These are phyloP conservation scores for Cydia pomonella DNA, from an alignment of 1,140 invertebrate genomes.

Conservation along the genomic window DNA sequence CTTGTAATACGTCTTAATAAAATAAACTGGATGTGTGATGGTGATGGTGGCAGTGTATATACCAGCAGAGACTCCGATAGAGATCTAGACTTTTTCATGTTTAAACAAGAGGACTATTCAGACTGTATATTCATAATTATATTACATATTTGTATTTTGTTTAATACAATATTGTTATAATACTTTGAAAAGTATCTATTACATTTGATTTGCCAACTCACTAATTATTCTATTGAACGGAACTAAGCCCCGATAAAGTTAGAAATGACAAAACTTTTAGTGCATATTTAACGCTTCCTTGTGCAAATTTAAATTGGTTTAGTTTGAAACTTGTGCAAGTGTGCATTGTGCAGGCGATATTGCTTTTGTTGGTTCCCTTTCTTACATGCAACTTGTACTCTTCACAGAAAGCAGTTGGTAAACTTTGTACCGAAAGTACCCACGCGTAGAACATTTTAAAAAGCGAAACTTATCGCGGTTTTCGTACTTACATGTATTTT, in stretches of 20 bases:
- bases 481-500: too few relatives aligned
- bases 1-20: too few relatives aligned
- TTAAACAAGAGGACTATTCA: too few relatives aligned
- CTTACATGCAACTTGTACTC: not conserved
- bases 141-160: too few relatives aligned
- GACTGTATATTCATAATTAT: too few relatives aligned
- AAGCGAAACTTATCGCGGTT: too few relatives aligned
- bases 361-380: not conserved
- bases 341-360: not conserved
- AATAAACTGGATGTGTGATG: too few relatives aligned
- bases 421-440: not conserved
- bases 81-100: too few relatives aligned
- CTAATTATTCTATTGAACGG: not conserved
- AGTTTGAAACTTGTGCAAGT: not conserved
- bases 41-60: too few relatives aligned
- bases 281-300: constrained; percentile 17
- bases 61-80: too few relatives aligned
- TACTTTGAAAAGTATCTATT: not conserved
- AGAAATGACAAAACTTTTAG: constrained; percentile 7
- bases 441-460: too few relatives aligned
- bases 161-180: too few relatives aligned
- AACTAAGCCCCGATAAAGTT: not conserved
- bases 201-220: not conserved
- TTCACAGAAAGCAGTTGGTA: not conserved
- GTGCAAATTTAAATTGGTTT: constrained; percentile 21